Evolutionary conservation across 2,888 invertebrate species (phyloP).

Genomic region (Meta bourneti): DNA sequence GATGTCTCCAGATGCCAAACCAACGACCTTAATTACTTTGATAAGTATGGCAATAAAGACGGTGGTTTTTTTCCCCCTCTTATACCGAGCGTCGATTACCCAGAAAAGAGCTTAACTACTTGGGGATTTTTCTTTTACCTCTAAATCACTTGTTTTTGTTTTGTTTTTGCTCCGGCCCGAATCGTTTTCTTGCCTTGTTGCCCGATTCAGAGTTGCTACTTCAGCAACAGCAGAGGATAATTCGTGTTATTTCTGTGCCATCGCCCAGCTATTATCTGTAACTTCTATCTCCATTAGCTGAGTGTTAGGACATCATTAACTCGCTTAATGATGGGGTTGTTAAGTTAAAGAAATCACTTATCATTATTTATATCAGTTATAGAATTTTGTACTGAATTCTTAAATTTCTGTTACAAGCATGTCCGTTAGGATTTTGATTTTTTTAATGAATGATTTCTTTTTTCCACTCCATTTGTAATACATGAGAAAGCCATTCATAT

Average conservation of each 20-base stretch:
- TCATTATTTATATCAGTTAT: not conserved
- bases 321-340: not conserved
- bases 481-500: too few relatives aligned
- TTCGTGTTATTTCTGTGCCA: not conserved
- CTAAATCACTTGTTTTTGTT: not conserved
- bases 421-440: not conserved
- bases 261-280: not conserved
- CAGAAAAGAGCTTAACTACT: not conserved
- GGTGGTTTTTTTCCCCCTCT: conserved; percentile 3
- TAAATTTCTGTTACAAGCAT: not conserved
- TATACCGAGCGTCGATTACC: not conserved
- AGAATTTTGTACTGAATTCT: not conserved
- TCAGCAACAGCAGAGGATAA: not conserved
- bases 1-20: conserved; percentile 26
- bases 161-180: not conserved
- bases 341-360: not conserved
- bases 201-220: not conserved
- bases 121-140: conserved; percentile 1
- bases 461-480: too few relatives aligned
- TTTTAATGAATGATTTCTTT: too few relatives aligned
- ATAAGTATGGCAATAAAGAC: conserved; percentile 36
- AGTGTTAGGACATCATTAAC: not conserved
- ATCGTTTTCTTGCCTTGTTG: not conserved
- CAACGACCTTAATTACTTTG: conserved; percentile 53
- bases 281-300: not conserved